A percentile compares a stretch with the other conserved stretches of the same genome.
These are phyloP conservation scores for Dipus sagitta DNA, from an alignment of 2,797 vertebrate species.

Conservation along the genomic window DNA sequence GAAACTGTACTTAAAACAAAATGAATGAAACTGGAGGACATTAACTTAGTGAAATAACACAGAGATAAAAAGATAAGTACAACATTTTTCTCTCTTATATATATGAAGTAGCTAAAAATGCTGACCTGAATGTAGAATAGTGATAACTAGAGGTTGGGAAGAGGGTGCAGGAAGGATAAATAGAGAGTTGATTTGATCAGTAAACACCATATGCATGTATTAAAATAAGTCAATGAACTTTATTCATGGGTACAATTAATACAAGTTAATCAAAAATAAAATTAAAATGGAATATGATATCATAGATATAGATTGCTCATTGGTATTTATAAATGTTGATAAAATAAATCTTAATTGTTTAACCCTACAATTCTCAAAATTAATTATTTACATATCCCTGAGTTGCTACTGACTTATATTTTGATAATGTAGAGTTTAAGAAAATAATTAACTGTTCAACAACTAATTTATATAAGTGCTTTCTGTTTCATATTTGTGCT, in stretches of 20 bases:
- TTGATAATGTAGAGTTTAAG: constrained; percentile 6
- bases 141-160: background rate
- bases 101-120: background rate
- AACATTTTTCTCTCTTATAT: background rate
- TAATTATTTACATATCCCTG: background rate
- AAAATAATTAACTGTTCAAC: constrained; percentile 3
- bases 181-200: background rate
- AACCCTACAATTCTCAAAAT: constrained; percentile 15
- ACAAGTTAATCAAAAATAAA: background rate
- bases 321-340: background rate
- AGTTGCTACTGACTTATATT: background rate
- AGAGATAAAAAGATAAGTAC: background rate
- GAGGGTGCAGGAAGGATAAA: background rate
- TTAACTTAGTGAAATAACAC: background rate
- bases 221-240: background rate
- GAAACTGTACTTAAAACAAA: background rate
- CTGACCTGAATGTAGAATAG: background rate
- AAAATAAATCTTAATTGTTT: background rate
- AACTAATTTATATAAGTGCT: constrained; percentile 35
- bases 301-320: background rate
- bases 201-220: background rate
- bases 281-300: background rate
- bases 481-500: background rate
- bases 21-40: background rate
- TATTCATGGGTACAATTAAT: background rate